A percentile compares a stretch with the other conserved stretches of the same genome.
Conservation (phyloP, 2,797 vertebrate genomes). For the Calcarius lapponicus region DNA sequence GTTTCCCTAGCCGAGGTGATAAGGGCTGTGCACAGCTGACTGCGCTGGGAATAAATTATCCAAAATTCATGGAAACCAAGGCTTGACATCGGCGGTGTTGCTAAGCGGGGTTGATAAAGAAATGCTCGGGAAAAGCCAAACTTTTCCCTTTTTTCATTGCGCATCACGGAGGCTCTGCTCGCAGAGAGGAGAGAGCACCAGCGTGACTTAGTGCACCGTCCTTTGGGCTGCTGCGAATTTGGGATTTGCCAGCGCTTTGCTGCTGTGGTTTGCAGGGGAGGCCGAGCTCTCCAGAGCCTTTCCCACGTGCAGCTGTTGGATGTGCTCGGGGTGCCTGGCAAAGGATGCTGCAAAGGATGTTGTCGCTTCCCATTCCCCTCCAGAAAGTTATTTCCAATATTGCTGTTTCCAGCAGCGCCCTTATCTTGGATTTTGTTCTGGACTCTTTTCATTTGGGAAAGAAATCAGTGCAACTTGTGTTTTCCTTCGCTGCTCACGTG, state of each 20-base stretch:
- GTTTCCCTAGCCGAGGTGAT: neutral
- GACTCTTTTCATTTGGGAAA: neutral
- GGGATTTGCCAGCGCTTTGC: neutral
- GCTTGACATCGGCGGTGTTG: neutral
- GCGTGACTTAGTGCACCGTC: fast-evolving
- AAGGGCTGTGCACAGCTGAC: fast-evolving
- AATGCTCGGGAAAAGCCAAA: fast-evolving
- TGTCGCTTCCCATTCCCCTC: neutral
- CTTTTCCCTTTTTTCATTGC: fast-evolving
- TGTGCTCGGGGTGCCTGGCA: neutral
- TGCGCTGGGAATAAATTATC: neutral
- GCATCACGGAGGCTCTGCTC: fast-evolving
- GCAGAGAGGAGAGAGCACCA: neutral
- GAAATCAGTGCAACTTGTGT: neutral
- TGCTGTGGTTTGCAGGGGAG: neutral
- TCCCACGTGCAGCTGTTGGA: neutral
- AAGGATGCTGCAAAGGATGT: neutral
- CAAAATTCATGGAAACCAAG: neutral
- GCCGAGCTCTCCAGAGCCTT: neutral
- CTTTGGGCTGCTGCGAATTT: neutral
- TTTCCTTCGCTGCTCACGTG: neutral
- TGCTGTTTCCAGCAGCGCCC: neutral
- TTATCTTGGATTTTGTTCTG: neutral
- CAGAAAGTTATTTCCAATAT: neutral
- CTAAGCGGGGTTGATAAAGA: neutral